Evolutionary conservation across 1,140 invertebrate genomes (phyloP), one percentile per base, ranked within the genome.

Genomic region (Sycophaga agraensis): DNA sequence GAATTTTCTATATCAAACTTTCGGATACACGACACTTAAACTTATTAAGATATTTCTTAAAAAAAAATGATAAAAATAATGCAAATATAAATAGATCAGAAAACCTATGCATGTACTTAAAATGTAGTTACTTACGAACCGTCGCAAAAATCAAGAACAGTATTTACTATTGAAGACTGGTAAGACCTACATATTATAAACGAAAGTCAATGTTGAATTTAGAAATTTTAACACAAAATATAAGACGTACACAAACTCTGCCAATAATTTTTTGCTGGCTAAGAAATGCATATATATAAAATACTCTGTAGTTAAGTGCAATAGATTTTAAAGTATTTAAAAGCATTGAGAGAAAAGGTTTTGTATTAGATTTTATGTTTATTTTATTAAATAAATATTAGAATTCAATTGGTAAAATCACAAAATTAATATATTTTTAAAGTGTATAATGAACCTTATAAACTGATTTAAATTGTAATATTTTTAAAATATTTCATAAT

Each of bases 131-230:
- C 45, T 17, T 42, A 17, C 35, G 42, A 34, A 22, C 21, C n/a
- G 28, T 56, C 22, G 9, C 7, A 19, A 31, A 42, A 45, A 8
- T 24, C 2, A 39, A 48, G 8, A 58, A 39, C 19, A 40, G 35
- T 50, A 57, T 37, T 48, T 48, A 22, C 22, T 57, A 49, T 40
- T 49, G 31, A 21, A 40, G 46, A 56, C 54, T 56, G 54, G 24
- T 7, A 56, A 45, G 22, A 28, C 11, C 42, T 31, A 31, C 28
- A 31, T 6, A 53, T 40, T 35, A 53, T 53, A 53, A 53, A 53
- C 21, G 14, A 28, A 53, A 21, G 5, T 31, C 4, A 31, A 31
- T 42, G 56, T 59, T 50, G 37, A 59, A 59, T 59, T 46, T 49
- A 58, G 24, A 48, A 58, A 58, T 59, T 49, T 59, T 40, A 50